A percentile compares a stretch with the other conserved stretches of the same genome.
phyloP scores from a whole-genome alignment of 2,888 invertebrate species.

The Drosophila phalerata region DNA sequence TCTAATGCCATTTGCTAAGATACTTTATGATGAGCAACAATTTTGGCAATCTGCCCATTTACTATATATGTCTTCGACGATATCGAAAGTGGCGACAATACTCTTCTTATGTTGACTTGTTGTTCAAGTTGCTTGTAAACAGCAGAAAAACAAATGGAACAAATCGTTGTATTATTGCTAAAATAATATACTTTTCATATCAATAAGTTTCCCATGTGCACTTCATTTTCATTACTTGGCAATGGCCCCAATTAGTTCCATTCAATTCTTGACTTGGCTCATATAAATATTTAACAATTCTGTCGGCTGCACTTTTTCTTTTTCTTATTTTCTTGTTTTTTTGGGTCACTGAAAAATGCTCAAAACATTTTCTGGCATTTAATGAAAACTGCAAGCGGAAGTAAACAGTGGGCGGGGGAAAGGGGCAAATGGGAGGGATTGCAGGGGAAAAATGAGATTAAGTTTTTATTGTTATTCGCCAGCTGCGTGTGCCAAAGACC shows the following conservation, averaged over 20 bases:
- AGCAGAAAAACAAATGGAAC: slow-evolving; percentile 25
- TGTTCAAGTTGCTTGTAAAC: slow-evolving; percentile 29
- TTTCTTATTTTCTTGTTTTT: slow-evolving; percentile 6
- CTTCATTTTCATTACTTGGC: slow-evolving; percentile 36
- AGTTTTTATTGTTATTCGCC: slow-evolving; percentile 44
- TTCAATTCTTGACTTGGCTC: slow-evolving; percentile 32
- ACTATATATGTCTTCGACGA: slow-evolving; percentile 3
- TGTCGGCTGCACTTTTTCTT: slow-evolving; percentile 19
- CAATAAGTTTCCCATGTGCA: slow-evolving; percentile 15
- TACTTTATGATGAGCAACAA: slow-evolving; percentile 12
- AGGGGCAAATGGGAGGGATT: not conserved
- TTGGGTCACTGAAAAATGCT: slow-evolving; percentile 40
- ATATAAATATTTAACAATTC: slow-evolving; percentile 36
- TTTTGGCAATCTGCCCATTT: slow-evolving; percentile 46
- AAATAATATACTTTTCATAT: slow-evolving; percentile 32
- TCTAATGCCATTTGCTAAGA: slow-evolving; percentile 24
- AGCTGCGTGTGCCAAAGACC: slow-evolving; percentile 23
- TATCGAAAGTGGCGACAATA: slow-evolving; percentile 33
- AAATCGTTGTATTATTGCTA: slow-evolving; percentile 25
- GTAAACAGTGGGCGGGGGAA: not conserved
- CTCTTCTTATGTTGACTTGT: slow-evolving; percentile 30
- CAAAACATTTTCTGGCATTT: slow-evolving; percentile 25
- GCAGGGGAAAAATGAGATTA: slow-evolving; percentile 34
- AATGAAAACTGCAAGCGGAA: slow-evolving; percentile 25
- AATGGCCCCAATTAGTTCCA: slow-evolving; percentile 36